Evolutionary conservation across 2,113 vertebrate genomes (phyloP).

Genomic region (Ia io): DNA sequence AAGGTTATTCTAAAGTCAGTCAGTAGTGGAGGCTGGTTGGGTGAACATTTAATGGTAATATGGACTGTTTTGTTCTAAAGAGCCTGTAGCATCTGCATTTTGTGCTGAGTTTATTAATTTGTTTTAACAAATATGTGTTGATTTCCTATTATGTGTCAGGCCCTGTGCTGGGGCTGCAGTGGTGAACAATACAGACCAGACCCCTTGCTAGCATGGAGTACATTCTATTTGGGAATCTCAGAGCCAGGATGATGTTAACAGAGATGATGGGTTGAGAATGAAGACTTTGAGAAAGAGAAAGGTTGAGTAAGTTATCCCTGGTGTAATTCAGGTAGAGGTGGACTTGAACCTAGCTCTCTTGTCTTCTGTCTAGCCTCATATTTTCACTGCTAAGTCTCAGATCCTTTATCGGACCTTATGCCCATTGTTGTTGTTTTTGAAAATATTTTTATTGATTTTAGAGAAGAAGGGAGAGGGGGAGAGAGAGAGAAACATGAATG

Average conservation of each 20-base stretch:
- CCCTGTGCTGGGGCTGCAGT: neutral
- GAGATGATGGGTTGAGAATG: neutral
- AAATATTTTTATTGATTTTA: too few species aligned
- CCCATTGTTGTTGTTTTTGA: too few species aligned
- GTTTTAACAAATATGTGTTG: neutral
- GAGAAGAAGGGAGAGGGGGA: too few species aligned
- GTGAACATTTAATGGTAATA: neutral
- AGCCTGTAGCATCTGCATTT: neutral
- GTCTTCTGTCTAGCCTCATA: neutral
- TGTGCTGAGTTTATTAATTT: neutral
- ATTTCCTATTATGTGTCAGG: neutral
- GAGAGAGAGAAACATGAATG: too few species aligned
- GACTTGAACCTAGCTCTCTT: neutral
- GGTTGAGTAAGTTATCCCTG: neutral
- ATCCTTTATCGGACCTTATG: neutral
- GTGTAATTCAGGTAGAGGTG: neutral
- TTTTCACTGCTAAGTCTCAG: neutral
- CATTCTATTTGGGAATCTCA: neutral
- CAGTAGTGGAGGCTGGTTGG: neutral
- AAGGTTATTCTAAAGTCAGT: neutral
- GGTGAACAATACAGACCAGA: neutral
- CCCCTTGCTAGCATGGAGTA: neutral
- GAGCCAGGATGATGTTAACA: neutral
- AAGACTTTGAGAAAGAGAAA: neutral
- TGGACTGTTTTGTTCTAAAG: neutral